phyloP scores from a whole-genome alignment of 2,888 invertebrate species.

The Serrognathus titanus region DNA sequence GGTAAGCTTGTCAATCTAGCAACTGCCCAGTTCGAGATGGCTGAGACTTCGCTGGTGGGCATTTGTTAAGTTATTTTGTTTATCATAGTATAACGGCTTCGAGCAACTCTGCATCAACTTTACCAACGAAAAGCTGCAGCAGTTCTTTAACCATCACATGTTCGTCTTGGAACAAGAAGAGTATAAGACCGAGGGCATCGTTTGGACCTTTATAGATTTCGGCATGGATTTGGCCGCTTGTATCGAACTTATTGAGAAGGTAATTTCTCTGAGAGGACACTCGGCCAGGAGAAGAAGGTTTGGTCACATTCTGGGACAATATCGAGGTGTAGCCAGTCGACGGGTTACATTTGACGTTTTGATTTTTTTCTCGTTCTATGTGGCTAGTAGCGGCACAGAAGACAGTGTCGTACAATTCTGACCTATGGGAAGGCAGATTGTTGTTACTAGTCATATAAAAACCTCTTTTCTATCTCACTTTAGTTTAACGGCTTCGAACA shows the following conservation, averaged over 20 bases:
- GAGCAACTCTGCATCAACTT: constrained; percentile 98
- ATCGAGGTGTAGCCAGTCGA: too few species aligned
- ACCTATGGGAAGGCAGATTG: neutral
- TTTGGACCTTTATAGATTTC: constrained; percentile 96
- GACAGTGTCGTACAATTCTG: neutral
- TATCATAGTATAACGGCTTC: constrained; percentile 83
- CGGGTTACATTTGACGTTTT: neutral
- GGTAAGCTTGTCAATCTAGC: neutral
- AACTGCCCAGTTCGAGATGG: neutral
- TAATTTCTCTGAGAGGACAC: constrained; percentile 50
- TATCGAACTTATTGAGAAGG: constrained; percentile 94
- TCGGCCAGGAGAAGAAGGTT: neutral
- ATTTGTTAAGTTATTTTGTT: neutral
- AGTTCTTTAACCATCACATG: constrained; percentile 99
- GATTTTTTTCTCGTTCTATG: neutral
- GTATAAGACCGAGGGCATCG: constrained; percentile 90
- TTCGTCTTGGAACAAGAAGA: constrained; percentile 97
- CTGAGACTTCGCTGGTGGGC: neutral
- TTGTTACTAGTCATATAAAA: neutral
- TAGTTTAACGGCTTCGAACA: constrained; percentile 96
- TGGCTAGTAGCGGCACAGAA: neutral
- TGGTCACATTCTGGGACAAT: neutral
- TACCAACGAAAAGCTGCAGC: constrained; percentile 96
- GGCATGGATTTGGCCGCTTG: constrained; percentile 95
- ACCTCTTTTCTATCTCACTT: constrained; percentile 1